phyloP scores from a whole-genome alignment of 2,797 vertebrate genomes.

The Leucoraja ocellata region DNA sequence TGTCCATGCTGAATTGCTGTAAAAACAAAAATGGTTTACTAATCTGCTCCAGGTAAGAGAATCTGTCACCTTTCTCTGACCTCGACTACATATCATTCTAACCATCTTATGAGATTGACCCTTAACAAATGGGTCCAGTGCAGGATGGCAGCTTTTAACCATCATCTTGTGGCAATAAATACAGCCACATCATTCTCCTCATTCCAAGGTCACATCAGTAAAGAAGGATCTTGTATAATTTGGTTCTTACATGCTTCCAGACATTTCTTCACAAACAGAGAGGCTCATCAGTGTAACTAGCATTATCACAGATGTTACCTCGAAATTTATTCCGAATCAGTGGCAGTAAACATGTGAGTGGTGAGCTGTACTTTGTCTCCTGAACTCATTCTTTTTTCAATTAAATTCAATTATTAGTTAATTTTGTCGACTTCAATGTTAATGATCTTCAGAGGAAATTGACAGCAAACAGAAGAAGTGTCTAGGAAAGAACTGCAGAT shows the following conservation, averaged over 20 bases:
- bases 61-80: background rate
- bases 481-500: no score
- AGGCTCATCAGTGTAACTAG: background rate
- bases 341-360: no score
- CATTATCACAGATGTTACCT: background rate
- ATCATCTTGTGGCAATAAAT: background rate
- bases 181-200: background rate
- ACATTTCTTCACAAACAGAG: background rate
- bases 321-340: no score
- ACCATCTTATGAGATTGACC: background rate
- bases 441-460: background rate
- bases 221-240: background rate
- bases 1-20: background rate
- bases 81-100: background rate
- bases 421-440: no score
- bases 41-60: background rate
- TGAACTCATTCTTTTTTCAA: no score
- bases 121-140: background rate
- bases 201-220: background rate
- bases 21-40: conserved; percentile 2
- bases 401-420: background rate
- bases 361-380: no score
- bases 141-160: background rate
- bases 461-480: background rate
- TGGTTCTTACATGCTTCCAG: background rate